Evolutionary conservation across 37 sponge, comb jelly and placozoan genomes (phyloP).

Genomic region (Chondrosia reniformis): DNA sequence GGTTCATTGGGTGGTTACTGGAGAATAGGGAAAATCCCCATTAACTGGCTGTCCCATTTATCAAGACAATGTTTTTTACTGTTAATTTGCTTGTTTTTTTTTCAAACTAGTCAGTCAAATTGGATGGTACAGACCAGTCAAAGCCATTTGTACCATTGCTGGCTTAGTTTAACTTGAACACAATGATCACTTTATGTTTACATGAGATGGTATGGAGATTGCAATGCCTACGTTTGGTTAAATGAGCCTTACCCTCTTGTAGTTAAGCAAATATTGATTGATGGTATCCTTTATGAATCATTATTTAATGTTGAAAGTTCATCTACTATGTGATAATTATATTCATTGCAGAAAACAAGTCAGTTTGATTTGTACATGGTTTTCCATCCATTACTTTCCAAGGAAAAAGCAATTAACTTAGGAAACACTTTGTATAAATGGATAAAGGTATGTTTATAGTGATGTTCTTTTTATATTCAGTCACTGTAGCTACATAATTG

Average conservation of each 20-base stretch:
- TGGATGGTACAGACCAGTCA: too few relatives aligned
- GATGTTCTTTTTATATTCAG: not conserved
- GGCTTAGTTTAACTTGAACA: too few relatives aligned
- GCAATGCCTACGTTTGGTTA: not conserved
- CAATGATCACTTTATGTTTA: not conserved
- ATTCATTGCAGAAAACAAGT: slow-evolving; percentile 51
- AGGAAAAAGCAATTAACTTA: slow-evolving; percentile 67
- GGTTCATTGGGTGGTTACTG: too few relatives aligned
- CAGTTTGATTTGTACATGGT: slow-evolving; percentile 81
- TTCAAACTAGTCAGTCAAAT: too few relatives aligned
- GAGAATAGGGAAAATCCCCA: too few relatives aligned
- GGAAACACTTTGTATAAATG: slow-evolving; percentile 65
- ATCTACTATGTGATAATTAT: not conserved
- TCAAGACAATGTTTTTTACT: too few relatives aligned
- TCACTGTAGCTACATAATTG: not conserved
- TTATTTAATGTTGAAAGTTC: not conserved
- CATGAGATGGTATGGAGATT: too few relatives aligned
- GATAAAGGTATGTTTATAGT: slow-evolving; percentile 28
- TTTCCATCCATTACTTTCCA: slow-evolving; percentile 82
- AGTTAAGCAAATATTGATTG: not conserved
- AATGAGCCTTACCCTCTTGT: not conserved
- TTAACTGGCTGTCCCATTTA: too few relatives aligned
- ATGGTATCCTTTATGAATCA: not conserved
- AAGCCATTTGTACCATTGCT: too few relatives aligned
- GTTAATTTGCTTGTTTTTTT: too few relatives aligned